Evolutionary conservation across 2,888 invertebrate species (phyloP).

Genomic region (Tetheella fluctuosa): DNA sequence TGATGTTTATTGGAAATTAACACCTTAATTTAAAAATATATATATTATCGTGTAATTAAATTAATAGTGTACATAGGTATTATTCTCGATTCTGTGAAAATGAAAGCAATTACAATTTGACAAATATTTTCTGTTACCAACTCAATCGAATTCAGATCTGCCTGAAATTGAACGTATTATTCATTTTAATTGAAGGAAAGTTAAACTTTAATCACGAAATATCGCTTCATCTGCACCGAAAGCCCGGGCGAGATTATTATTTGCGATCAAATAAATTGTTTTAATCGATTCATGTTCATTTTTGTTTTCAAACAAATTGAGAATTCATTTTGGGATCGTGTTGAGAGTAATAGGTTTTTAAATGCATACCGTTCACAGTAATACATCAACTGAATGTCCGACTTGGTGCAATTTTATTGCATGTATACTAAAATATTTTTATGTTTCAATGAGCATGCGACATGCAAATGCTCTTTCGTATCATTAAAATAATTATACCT

Average conservation of each 20-base stretch:
- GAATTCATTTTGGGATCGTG: slow-evolving; percentile 51
- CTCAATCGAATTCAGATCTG: background rate
- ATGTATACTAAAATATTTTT: slow-evolving; percentile 31
- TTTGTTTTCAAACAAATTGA: slow-evolving; percentile 63
- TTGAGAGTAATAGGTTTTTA: slow-evolving; percentile 75
- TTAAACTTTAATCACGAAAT: slow-evolving; percentile 50
- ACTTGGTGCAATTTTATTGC: slow-evolving; percentile 44
- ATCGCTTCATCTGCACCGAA: slow-evolving; percentile 52
- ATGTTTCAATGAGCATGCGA: slow-evolving; percentile 16
- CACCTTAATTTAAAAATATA: too few species aligned
- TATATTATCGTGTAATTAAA: too few species aligned
- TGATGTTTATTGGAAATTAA: too few species aligned
- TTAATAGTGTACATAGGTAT: too few species aligned
- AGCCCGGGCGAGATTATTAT: slow-evolving; percentile 58
- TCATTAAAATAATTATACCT: background rate
- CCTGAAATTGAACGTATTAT: slow-evolving; percentile 2
- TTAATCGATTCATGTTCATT: slow-evolving; percentile 44
- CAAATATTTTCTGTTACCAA: background rate
- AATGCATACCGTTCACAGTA: slow-evolving; percentile 50
- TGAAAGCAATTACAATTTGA: too few species aligned
- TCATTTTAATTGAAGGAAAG: slow-evolving; percentile 25
- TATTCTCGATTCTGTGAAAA: too few species aligned
- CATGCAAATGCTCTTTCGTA: background rate
- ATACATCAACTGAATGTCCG: slow-evolving; percentile 56
- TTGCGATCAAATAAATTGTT: slow-evolving; percentile 50